A percentile compares a stretch with the other conserved stretches of the same genome.
phyloP scores from a whole-genome alignment of 2,888 invertebrate genomes.

The Cosmia trapezina region DNA sequence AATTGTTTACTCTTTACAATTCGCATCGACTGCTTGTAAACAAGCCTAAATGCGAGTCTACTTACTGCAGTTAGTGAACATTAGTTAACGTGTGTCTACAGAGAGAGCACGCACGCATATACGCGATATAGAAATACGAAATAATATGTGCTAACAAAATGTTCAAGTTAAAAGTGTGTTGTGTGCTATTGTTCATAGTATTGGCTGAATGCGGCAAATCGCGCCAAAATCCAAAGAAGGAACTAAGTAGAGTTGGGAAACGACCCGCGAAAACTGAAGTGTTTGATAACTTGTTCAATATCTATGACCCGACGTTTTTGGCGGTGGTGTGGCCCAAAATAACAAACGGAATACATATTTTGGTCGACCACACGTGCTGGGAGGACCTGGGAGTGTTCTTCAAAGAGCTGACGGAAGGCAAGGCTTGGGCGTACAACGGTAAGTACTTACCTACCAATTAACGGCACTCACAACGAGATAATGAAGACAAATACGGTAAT shows the following conservation, averaged over 20 bases:
- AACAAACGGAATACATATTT: conserved; percentile 81
- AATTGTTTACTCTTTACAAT: conserved; percentile 18
- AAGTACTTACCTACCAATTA: conserved; percentile 73
- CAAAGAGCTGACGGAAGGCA: conserved; percentile 83
- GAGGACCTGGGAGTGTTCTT: conserved; percentile 84
- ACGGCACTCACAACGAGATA: conserved; percentile 38
- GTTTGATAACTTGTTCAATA: conserved; percentile 83
- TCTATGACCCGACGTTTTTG: conserved; percentile 86
- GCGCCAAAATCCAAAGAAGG: conserved; percentile 72
- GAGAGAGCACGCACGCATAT: conserved; percentile 58
- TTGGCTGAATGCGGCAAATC: conserved; percentile 64
- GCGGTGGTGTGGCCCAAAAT: conserved; percentile 86
- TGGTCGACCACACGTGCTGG: conserved; percentile 83
- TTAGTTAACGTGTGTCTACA: conserved; percentile 55
- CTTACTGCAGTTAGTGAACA: conserved; percentile 48
- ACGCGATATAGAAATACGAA: conserved; percentile 50
- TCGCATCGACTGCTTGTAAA: conserved; percentile 55
- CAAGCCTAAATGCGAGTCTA: conserved; percentile 39
- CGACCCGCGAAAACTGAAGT: conserved; percentile 71
- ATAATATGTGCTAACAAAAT: conserved; percentile 67
- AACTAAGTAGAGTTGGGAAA: conserved; percentile 66
- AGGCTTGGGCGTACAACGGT: conserved; percentile 89
- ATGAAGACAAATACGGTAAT: conserved; percentile 38
- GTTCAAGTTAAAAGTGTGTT: conserved; percentile 65
- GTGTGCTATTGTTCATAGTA: conserved; percentile 62